Evolutionary conservation across 2,113 vertebrate genomes (phyloP), one percentile per base, ranked within the genome.

Genomic region (Callionymus lyra): DNA sequence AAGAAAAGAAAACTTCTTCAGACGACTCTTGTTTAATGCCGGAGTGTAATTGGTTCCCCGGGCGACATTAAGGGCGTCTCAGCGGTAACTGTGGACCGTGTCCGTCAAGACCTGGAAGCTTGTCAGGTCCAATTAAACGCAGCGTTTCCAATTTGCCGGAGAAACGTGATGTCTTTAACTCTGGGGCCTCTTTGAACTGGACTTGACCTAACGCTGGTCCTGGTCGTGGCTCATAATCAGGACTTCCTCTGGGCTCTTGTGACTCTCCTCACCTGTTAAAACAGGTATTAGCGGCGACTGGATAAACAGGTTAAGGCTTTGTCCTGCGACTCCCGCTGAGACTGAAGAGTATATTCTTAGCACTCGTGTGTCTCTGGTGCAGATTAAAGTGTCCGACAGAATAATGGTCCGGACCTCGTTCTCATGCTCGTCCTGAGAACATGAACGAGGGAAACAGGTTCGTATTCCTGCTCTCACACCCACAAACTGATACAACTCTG

Each of bases 341-440:
- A 43, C 44, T 74, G 47, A 70, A 53, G 53, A 55, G 46, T 63
- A 48, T 70, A 66, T 76, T 77, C 62, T 77, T 70, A 68, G 71
- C 44, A 6, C 50, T 56, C 18, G 27, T 72, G 63, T 73, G 76
- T 71, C 60, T 56, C 65, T 57, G 59, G 38, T 51, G 50, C 47
- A 75, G 78, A 81, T 81, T 79, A 76, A 75, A 53, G 53, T 77
- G 76, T 78, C 79, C 69, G 53, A 42, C 56, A 44, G 65, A 76
- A 71, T 74, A 76, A 76, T 68, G 43, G 52, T 65, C 53, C 56
- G 53, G 62, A 62, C 6, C 27, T 60, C 77, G 70, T 67, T 73
- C 36, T 48, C 18, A 12, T 11, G 18, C 38, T 57, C 1, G 16
- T 47, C n/a, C n/a, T n/a, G n/a, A n/a, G n/a, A n/a, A n/a, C n/a